Evolutionary conservation across 2,888 invertebrate species (phyloP), one percentile per base, ranked within the genome.

Genomic region (Eilema depressum): DNA sequence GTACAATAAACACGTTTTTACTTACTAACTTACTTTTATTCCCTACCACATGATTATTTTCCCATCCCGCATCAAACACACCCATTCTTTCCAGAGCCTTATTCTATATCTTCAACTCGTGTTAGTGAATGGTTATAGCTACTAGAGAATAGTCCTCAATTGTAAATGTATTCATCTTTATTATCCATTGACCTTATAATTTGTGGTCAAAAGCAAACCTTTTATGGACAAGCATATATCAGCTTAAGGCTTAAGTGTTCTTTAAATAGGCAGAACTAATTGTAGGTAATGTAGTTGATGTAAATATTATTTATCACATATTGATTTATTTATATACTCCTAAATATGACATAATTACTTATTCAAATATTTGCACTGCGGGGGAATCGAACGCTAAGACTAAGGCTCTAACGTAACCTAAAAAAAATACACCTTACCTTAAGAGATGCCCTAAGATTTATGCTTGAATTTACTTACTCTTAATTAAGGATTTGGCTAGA

Each of bases 181-280:
- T n/a, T 53, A 20, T 47, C 7, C 17, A 47, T 53, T 53, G 53
- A 53, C 53, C 53, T n/a, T n/a, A 53, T 53, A n/a, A 53, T 53
- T 53, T 53, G 53, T 53, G 53, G 53, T 53, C 20, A 53, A 53
- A 53, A 53, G 53, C 10, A 53, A 53, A 53, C n/a, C 53, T n/a
- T 53, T 53, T 53, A 47, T 20, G 47, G 20, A 20, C 47, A 7
- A 20, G 1, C 47, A 20, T 17, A 41, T 3, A 17, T 41, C 41
- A 41, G 4, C 17, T 17, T 41, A 47, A 20, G 20, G 2, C n/a
- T 20, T n/a, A n/a, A 53, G 53, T n/a, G 53, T n/a, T 53, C n/a
- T 53, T 53, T n/a, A 53, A 53, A 53, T 53, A 53, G 20, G 53
- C n/a, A 53, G 53, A 20, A 53, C 53, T n/a, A 53, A 53, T 53